These are phyloP conservation scores for Hylaeus anthracinus DNA, from an alignment of 1,140 invertebrate species.

Conservation along the genomic window DNA sequence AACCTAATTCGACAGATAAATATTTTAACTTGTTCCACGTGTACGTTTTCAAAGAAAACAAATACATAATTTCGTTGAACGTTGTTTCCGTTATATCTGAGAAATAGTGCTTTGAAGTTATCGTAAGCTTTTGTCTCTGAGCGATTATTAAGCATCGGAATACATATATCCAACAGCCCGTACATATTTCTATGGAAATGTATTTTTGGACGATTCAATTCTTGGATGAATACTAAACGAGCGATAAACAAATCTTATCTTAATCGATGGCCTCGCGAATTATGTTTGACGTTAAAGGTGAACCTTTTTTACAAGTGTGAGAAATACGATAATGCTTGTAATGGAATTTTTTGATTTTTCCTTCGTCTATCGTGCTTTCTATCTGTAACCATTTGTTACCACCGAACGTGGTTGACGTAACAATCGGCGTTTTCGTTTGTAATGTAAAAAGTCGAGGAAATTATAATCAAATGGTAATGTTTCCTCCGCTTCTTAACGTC, in stretches of 20 bases:
- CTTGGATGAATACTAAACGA: neutral
- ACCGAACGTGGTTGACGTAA: too few relatives aligned
- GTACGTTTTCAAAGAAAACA: too few relatives aligned
- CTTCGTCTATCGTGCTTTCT: neutral
- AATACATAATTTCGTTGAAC: neutral
- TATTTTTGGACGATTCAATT: conserved; percentile 8
- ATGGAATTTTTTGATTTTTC: conserved; percentile 16
- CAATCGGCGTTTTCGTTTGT: too few relatives aligned
- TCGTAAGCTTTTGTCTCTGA: neutral
- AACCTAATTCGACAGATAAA: too few relatives aligned
- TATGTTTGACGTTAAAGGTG: neutral
- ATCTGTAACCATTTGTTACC: neutral
- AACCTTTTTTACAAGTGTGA: neutral
- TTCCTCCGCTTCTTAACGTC: too few relatives aligned
- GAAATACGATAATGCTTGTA: conserved; percentile 2
- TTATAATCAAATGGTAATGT: too few relatives aligned
- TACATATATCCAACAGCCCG: neutral
- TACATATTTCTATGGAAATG: neutral
- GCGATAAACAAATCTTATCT: conserved; percentile 33
- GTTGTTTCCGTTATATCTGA: too few relatives aligned
- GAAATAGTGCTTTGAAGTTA: neutral
- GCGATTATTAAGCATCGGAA: neutral
- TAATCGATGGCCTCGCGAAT: conserved; percentile 8
- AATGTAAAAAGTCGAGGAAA: too few relatives aligned
- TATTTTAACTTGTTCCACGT: too few relatives aligned